These are phyloP conservation scores for Torymus tubicola DNA, from an alignment of 2,888 invertebrate genomes.

Conservation along the genomic window DNA sequence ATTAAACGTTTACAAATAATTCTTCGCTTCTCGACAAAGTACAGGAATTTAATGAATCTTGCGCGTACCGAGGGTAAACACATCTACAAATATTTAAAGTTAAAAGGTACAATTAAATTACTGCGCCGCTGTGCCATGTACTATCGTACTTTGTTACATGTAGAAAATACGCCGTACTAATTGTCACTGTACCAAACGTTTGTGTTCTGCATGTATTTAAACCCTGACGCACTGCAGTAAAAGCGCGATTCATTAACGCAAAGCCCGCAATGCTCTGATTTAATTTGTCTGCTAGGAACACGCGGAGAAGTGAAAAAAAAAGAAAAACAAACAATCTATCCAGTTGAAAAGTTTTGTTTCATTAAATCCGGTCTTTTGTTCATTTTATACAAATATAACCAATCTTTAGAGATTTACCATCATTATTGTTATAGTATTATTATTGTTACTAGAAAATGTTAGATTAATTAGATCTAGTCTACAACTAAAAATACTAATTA, in stretches of 20 bases:
- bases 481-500: no score
- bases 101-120: neutral
- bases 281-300: constrained; percentile 26
- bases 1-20: no score
- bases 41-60: no score
- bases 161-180: neutral
- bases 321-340: neutral
- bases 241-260: constrained; percentile 37
- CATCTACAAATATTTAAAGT: constrained; percentile 13
- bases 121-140: neutral
- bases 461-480: no score
- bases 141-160: neutral
- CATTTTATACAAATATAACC: no score
- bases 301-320: neutral
- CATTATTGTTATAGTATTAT: no score
- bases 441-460: no score
- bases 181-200: no score
- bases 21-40: no score
- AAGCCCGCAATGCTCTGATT: constrained; percentile 29
- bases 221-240: constrained; percentile 19
- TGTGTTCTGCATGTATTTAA: constrained; percentile 32
- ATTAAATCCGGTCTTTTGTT: no score
- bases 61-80: neutral
- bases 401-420: no score
- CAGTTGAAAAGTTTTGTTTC: neutral